Conservation (phyloP, 2,113 vertebrate genomes). For the Bambusicola thoracicus region DNA sequence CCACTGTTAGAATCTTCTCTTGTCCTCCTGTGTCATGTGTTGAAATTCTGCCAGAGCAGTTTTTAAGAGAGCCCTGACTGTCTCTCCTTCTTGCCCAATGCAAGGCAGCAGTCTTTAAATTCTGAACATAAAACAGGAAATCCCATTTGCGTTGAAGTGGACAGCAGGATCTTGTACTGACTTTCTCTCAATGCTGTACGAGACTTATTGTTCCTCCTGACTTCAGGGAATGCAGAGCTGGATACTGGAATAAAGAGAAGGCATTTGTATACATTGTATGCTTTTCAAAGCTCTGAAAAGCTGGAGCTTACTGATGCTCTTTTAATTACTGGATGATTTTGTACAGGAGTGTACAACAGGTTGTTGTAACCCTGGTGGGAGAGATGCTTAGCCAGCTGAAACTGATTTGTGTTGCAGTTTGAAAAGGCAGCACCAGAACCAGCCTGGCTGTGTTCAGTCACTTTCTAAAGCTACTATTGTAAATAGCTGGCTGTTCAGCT, state of each 20-base stretch:
- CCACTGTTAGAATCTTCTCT: neutral
- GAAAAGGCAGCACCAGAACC: conserved; percentile 33
- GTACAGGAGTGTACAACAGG: conserved; percentile 22
- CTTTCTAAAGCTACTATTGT: conserved; percentile 11
- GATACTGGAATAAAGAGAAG: conserved; percentile 13
- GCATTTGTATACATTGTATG: neutral
- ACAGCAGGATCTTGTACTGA: neutral
- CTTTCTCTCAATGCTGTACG: neutral
- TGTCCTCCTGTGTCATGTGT: fast-evolving
- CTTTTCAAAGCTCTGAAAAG: conserved; percentile 39
- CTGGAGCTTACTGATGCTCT: neutral
- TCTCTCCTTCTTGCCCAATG: fast-evolving
- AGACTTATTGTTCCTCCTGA: neutral
- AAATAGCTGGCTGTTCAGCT: conserved; percentile 51
- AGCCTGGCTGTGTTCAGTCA: conserved; percentile 27
- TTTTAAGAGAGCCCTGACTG: neutral
- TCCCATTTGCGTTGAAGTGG: conserved; percentile 1
- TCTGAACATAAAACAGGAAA: neutral
- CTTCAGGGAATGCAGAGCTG: conserved; percentile 17
- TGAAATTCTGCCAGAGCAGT: neutral
- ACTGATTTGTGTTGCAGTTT: conserved; percentile 40
- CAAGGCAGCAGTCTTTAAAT: neutral
- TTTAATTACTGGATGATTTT: conserved; percentile 48
- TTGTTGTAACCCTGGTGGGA: neutral
- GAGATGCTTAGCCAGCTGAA: conserved; percentile 39